Base-by-base conservation (phyloP, 2,888 invertebrate species). In the Carabus problematicus region DNA sequence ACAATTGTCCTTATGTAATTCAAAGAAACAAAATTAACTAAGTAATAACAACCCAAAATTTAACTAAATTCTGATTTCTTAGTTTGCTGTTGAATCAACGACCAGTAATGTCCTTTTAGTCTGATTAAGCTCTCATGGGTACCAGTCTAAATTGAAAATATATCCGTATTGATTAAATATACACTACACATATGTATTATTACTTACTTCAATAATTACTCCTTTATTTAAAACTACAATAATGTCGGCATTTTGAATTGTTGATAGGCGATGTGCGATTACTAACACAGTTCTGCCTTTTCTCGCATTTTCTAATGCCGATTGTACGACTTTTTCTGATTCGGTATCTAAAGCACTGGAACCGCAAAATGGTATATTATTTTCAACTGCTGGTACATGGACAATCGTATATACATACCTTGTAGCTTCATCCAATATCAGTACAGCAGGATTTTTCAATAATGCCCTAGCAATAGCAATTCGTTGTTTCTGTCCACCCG, bases 381-480 rank as follows among this genome's bases (percentile, higher is more conserved):
- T 19, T 55, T 55, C 18, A 18, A 18, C 19, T 8, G 11, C 12
- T n/a, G n/a, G n/a, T n/a, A n/a, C n/a, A n/a, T n/a, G n/a, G n/a
- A 55, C 8, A 16, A 4, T 8, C 0, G 42, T 42, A 45, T 4
- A 18, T 52, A 3, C 14, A 52, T 77, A 93, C 94, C 94, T 94
- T 0, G 98, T 98, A 11, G 98, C 97, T 83, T 98, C 98, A 80
- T 98, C 98, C 70, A 98, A 81, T 77, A 96, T 90, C 59, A 98
- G 84, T 68, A 96, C 86, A 1, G 91, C 88, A 0, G 98, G 97
- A 79, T 95, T 89, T 81, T 97, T 98, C 0, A 98, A 82, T 49
- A 98, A 85, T 0, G 98, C 98, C 67, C 98, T 83, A 0, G 98
- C 98, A 72, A 98, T 97, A 0, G 97, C 97, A 71, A 98, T 92